Evolutionary conservation across 1,140 invertebrate species (phyloP), one percentile per base, ranked within the genome.

Genomic region (Gryon sp.): DNA sequence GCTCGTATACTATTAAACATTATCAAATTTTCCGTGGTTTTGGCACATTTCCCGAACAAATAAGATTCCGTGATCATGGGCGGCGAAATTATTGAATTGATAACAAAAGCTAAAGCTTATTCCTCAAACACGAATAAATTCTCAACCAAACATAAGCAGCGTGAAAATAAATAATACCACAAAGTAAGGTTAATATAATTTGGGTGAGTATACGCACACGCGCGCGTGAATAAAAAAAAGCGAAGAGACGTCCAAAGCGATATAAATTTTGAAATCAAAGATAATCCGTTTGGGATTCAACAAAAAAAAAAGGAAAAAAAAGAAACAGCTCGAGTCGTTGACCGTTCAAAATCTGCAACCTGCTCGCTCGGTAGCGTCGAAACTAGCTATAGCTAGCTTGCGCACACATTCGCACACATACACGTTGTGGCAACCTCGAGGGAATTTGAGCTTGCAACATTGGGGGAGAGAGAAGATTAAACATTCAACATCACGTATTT

Each of bases 401-500:
- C 66, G n/a, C n/a, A n/a, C n/a, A n/a, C n/a, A n/a, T n/a, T n/a
- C n/a, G n/a, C n/a, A n/a, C n/a, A n/a, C n/a, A n/a, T n/a, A 77
- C 72, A 40, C 59, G 65, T 26, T 66, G 72, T 38, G 68, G 41
- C 60, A 74, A 79, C 75, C 78, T 79, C 78, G 66, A 43, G 76
- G 74, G 74, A 77, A 57, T 80, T 78, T 36, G 76, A 48, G 72
- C 76, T 80, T 78, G 77, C 69, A 62, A 76, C 65, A 69, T 41
- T 55, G 62, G 65, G 62, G n/a, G n/a, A n/a, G 70, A 69, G 73
- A 76, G 78, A 48, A 83, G 82, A 83, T 84, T 84, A 84, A 84
- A 82, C 80, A 80, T 80, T 78, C 48, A 79, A 72, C 70, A 79
- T 84, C 80, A 80, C 78, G 80, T 80, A 81, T 83, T 83, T 83